phyloP scores from a whole-genome alignment of 1,140 invertebrate genomes.

The Parasteatoda tepidariorum region DNA sequence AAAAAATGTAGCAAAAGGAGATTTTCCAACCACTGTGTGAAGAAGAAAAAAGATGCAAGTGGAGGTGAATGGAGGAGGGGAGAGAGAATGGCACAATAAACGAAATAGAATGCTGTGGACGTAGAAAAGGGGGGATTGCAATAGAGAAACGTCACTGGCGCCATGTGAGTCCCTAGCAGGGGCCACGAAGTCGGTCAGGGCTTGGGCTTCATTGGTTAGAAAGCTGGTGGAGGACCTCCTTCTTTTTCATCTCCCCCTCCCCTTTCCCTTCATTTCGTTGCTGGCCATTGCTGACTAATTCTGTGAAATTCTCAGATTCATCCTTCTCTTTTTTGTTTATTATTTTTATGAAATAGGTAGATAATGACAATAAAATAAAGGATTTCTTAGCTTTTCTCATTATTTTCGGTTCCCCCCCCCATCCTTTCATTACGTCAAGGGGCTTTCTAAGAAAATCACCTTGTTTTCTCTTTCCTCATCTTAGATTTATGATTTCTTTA shows the following conservation, averaged over 20 bases:
- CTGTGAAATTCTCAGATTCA: neutral
- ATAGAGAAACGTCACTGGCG: conserved; percentile 37
- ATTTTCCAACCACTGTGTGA: neutral
- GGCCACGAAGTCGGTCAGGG: conserved; percentile 48
- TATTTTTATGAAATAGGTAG: neutral
- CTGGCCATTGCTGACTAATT: neutral
- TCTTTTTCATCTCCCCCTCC: neutral
- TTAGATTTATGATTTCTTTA: too few species aligned
- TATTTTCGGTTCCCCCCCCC: neutral
- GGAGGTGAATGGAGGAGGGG: neutral
- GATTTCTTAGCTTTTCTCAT: neutral
- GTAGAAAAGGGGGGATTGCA: neutral
- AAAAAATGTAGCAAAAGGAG: too few species aligned
- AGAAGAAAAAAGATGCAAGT: neutral
- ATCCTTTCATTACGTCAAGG: too few species aligned
- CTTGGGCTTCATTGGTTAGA: conserved; percentile 46
- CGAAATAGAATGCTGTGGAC: neutral
- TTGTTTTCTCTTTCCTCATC: too few species aligned
- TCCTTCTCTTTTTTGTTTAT: too few species aligned
- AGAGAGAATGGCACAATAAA: neutral
- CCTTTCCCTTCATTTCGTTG: neutral
- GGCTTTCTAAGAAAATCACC: too few species aligned
- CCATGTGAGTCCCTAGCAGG: conserved; percentile 25
- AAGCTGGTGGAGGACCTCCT: neutral
- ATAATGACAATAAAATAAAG: neutral